phyloP scores from a whole-genome alignment of 2,113 vertebrate species.

The Melozone crissalis region DNA sequence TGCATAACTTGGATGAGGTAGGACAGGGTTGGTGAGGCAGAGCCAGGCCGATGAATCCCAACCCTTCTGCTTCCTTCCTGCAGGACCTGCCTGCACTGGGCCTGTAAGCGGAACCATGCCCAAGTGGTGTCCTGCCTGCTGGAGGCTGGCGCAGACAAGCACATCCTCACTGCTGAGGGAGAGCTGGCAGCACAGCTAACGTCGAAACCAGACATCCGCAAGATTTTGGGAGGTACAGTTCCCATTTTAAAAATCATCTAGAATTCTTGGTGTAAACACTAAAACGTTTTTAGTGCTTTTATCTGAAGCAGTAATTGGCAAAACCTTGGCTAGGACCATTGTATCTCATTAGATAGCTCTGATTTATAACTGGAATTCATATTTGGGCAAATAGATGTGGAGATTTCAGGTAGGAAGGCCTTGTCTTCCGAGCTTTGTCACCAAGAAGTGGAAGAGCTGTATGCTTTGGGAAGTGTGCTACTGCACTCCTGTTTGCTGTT shows the following conservation, averaged over 20 bases:
- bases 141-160: constrained; percentile 79
- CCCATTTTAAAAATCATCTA: neutral
- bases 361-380: neutral
- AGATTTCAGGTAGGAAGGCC: neutral
- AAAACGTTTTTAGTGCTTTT: neutral
- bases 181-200: constrained; percentile 86
- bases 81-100: constrained; percentile 92
- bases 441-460: neutral
- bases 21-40: rapidly evolving
- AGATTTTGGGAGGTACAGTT: constrained; percentile 80
- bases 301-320: neutral
- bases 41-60: rapidly evolving
- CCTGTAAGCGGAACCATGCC: constrained; percentile 87
- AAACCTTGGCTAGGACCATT: neutral
- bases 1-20: rapidly evolving
- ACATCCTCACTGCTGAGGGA: constrained; percentile 80
- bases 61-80: neutral
- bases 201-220: constrained; percentile 81
- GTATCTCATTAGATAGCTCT: neutral
- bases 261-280: neutral
- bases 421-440: neutral
- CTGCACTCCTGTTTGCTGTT: neutral
- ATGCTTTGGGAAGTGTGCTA: neutral
- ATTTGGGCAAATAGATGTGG: rapidly evolving
- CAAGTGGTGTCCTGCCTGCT: constrained; percentile 85